Base-by-base conservation (phyloP, 2,888 invertebrate genomes). In the Campoletis raptor region DNA sequence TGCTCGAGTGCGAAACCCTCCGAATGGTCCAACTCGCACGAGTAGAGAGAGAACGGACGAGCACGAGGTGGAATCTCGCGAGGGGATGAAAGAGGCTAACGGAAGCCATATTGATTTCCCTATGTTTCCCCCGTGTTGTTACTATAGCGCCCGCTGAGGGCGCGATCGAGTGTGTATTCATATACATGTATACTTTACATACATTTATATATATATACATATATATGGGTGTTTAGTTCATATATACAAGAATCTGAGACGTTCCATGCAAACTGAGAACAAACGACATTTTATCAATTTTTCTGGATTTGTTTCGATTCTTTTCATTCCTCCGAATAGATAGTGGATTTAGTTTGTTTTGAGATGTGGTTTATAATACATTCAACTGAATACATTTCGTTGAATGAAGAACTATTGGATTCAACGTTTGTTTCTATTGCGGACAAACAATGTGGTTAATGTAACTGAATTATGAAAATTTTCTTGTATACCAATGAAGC, bases 41-140 rank as follows among this genome's bases (percentile, higher is more conserved):
- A 81, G 30, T 30, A 30, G 30, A 30, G 90, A 87, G 77, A 74
- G 79, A 85, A 83, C 30, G 87, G 70, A 74, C 88, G 88, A 86
- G 88, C 70, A 87, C 87, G 86, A 74, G 87, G 86, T 70, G 83
- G 70, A 79, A 61, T 61, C 61, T 42, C 74, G 81, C 81, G 90
- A 88, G 89, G 90, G 87, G 91, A 91, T 91, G 92, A 90, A 92
- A 91, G 94, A 92, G 92, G 92, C 91, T 91, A 92, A 92, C 94
- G 94, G 94, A 94, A 94, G 94, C 94, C 94, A 94, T 94, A 94
- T 94, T 94, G 94, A 94, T 94, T 94, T 94, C 94, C 94, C 94
- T 94, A 94, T 94, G 94, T 94, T 94, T 94, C 94, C 93, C 74
- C 94, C 92, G 93, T 94, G 93, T 94, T 94, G 94, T 94, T 93